Base-by-base conservation (phyloP, 2,113 vertebrate species). In the Kryptolebias marmoratus region DNA sequence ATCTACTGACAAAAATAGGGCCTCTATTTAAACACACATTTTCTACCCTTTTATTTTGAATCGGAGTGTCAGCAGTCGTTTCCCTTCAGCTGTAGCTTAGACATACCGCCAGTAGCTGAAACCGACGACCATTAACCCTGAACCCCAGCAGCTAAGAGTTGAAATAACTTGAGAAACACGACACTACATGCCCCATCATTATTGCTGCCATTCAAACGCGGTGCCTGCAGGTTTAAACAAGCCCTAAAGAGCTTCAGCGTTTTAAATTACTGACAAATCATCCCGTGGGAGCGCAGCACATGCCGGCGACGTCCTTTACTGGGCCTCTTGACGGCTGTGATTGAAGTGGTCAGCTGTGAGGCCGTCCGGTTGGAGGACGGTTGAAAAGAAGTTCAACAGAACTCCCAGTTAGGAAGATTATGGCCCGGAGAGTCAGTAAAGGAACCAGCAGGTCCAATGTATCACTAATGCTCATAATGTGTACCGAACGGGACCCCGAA, bases 381-480 rank as follows among this genome's bases (percentile, higher is more conserved):
- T 53, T 76, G 65, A 82, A 73, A 80, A 66, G 71, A 75, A 84
- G 65, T 74, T 72, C 66, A 68, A 55, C 58, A 66, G 62, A 74
- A 54, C 64, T 77, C 80, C 64, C 74, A 84, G 36, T 36, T 61
- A 61, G 64, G 39, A 68, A 45, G 63, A 64, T 67, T 81, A 65
- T 49, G 27, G 58, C 67, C 18, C 77, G 71, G n/a, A 75, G 67
- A 61, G 49, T 39, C 60, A 48, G 55, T 5, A 30, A 68, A 78
- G 42, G 73, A 76, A 65, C 66, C 60, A 65, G 72, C 39, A 12
- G 53, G 64, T 22, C 36, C 53, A 75, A 57, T 73, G 32, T 73
- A 36, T 76, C 79, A 81, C 65, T n/a, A n/a, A 50, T 64, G 10
- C 57, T 54, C 68, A 79, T 73, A 36, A 75, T 64, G 54, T 16